Base-by-base conservation (phyloP, 2,797 vertebrate species). In the Agapornis canus region DNA sequence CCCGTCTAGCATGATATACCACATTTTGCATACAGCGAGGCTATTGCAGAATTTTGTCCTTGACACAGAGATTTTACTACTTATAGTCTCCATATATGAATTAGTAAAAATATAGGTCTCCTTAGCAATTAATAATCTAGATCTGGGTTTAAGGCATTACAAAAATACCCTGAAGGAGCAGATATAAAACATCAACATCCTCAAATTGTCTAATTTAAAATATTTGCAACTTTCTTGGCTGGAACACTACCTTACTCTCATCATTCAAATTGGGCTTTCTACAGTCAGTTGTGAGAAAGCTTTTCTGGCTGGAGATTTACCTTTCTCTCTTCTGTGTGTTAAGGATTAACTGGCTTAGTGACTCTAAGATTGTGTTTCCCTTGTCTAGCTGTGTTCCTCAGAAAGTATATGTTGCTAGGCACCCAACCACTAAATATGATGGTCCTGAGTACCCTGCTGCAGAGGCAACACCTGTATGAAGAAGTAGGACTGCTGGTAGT, bases 101-200 rank as follows among this genome's bases (percentile, higher is more conserved):
- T 63, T 65, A 56, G 42, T 40, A 32, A 71, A 77, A 84, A 39
- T 23, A 11, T 0, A 42, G 3, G 4, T 45, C 6, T 15, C 20
- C 2, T 49, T 27, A 25, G 39, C 11, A 52, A 5, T 51, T 71
- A 5, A 4, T 51, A 32, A 32, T 51, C 20, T 52, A 68, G 8
- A 37, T 75, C 6, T n/a, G 13, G 2, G 2, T 54, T 76, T 79
- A 72, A 6, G 8, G 6, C 0, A 1, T 21, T 37, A n/a, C 11
- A 43, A 56, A 76, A 51, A 17, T 5, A 27, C 32, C 18, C 32
- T 29, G 37, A 47, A 89, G 13, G 26, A 69, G 27, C 22, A 80
- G 39, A 42, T 82, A 39, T 54, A 49, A 82, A 91, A 31, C 37
- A 56, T 66, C 60, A 82, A 11, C 22, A 63, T 27, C 40, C n/a